Evolutionary conservation across 30 jellyfish, hydroid and myxozoan genomes (phyloP), one percentile per base, ranked within the genome.

Genomic region (Chrysaora quinquecirrha): DNA sequence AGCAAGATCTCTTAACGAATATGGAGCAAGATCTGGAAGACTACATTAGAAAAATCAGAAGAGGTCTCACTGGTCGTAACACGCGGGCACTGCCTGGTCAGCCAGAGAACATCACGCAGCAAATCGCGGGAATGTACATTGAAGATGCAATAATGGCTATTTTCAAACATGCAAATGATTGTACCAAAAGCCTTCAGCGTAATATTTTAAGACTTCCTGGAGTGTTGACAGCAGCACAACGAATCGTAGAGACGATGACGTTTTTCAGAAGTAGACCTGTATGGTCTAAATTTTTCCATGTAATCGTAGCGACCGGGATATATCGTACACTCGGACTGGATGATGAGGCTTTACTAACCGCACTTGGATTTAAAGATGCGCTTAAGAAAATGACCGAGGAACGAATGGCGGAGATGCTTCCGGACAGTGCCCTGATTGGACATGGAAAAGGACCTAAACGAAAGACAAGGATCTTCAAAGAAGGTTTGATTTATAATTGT

Each of bases 281-380:
- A 18, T 75, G 77, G 80, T 46, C 78, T 11, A 77, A 80, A 52
- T 48, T 90, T 20, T 90, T 90, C 63, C 96, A 90, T 58, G 78
- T 90, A 19, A 30, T 90, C 18, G 73, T 90, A 0, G 88, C 97
- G 21, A 90, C 95, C 0, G 86, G 96, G 7, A 71, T 76, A 10
- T 90, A 76, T 46, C 87, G 82, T 46, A 88, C 63, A 0, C 52
- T 90, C 30, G 94, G 87, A 10, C 80, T 25, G 73, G 94, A 84
- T 18, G 97, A 90, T 67, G 46, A 11, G 20, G 68, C 72, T 25
- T 38, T 90, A 25, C 73, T 90, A 24, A 81, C 67, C 48, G 61
- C 30, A 23, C 90, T 90, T 38, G 97, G 97, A 33, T 90, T 76
- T 67, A 34, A 70, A 35, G 93, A 83, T 19, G 63, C 93, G 24